Evolutionary conservation across 2,113 vertebrate genomes (phyloP).

Genomic region (Xenopus laevis): DNA sequence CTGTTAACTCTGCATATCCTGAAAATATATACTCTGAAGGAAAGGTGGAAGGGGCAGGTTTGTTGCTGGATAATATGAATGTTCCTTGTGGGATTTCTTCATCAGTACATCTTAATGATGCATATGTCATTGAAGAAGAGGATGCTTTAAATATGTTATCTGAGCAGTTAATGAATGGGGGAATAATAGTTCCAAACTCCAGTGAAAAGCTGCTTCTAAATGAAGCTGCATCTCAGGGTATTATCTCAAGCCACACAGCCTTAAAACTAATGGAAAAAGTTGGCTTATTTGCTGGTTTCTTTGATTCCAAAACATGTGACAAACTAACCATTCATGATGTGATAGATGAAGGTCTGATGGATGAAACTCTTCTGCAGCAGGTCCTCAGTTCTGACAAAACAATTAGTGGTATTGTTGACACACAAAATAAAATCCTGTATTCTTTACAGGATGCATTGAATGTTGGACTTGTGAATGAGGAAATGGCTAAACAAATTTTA

Average conservation of each 20-base stretch:
- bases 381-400: slow-evolving; percentile 80
- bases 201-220: slow-evolving; percentile 75
- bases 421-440: slow-evolving; percentile 61
- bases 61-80: neutral
- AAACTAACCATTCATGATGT: slow-evolving; percentile 77
- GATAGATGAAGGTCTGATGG: slow-evolving; percentile 77
- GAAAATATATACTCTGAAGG: neutral
- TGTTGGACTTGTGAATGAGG: slow-evolving; percentile 75
- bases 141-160: slow-evolving; percentile 63
- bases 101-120: neutral
- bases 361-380: slow-evolving; percentile 80
- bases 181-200: slow-evolving; percentile 66
- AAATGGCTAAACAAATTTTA: slow-evolving; percentile 74
- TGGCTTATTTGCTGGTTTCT: slow-evolving; percentile 83
- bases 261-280: slow-evolving; percentile 81
- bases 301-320: slow-evolving; percentile 70
- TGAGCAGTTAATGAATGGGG: slow-evolving; percentile 70
- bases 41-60: neutral
- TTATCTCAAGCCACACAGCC: slow-evolving; percentile 75
- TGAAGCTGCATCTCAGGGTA: slow-evolving; percentile 71
- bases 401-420: slow-evolving; percentile 81
- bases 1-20: neutral
- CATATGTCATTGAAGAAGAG: slow-evolving; percentile 50
- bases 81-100: neutral
- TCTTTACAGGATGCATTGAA: slow-evolving; percentile 78